A percentile compares a stretch with the other conserved stretches of the same genome.
Evolutionary conservation across 2,888 invertebrate species (phyloP).

Genomic region (Romanomermis culicivorax): DNA sequence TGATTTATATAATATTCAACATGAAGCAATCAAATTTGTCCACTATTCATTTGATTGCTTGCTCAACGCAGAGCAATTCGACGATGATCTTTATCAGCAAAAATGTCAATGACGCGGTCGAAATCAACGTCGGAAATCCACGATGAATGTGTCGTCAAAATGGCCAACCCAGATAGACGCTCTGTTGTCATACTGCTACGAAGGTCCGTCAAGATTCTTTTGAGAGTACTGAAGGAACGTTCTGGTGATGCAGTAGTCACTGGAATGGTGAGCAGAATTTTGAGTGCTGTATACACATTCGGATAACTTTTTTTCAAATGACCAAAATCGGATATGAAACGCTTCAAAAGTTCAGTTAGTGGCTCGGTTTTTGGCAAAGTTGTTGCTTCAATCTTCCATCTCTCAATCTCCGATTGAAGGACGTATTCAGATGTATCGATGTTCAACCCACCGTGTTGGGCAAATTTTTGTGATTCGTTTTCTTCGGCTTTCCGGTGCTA

Average conservation of each 20-base stretch:
- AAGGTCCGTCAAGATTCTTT: background rate
- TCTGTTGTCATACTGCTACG: background rate
- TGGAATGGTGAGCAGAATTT: background rate
- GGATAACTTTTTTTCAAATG: background rate
- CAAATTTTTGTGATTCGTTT: background rate
- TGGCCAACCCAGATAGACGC: no score
- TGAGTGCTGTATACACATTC: background rate
- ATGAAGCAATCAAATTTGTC: no score
- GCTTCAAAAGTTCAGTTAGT: background rate
- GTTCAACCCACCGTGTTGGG: background rate
- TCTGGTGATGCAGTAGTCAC: background rate
- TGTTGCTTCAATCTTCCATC: background rate
- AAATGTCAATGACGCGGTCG: background rate
- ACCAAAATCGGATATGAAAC: background rate
- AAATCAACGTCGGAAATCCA: background rate
- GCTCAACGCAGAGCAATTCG: background rate
- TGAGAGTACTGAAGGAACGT: background rate
- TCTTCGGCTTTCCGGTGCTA: background rate
- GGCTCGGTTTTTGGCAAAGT: background rate
- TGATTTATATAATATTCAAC: no score
- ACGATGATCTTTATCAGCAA: background rate
- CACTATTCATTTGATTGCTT: background rate
- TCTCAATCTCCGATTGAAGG: background rate
- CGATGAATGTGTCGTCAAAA: background rate
- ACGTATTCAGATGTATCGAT: background rate